Base-by-base conservation (phyloP, 2,113 vertebrate species). In the Colinus virginianus region DNA sequence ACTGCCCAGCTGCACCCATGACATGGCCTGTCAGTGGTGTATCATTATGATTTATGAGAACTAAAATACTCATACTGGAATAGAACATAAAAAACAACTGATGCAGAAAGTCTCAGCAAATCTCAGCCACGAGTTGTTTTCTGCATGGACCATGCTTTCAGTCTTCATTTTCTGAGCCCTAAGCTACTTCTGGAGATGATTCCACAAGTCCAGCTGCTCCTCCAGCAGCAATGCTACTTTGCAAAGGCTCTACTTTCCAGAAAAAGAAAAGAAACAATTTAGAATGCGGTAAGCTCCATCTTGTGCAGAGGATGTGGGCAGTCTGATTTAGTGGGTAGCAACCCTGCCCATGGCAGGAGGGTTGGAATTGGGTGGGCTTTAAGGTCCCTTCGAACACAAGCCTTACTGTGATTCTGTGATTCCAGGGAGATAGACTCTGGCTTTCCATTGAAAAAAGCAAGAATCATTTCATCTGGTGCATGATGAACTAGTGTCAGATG, bases 91-190 rank as follows among this genome's bases (percentile, higher is more conserved):
- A 84, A 89, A 87, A 6, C 16, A 87, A 63, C 28, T 1, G 0
- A 5, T 63, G 68, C 56, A 61, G 64, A 90, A 95, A 88, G 46
- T 21, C 88, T 43, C 64, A 94, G 46, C 63, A 87, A 83, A 74
- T 77, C 59, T 85, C 55, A 77, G 42, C 64, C 70, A 80, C 21
- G 16, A 63, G 25, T 63, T 67, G 25, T 12, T 59, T 87, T 67
- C 78, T 67, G 12, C 40, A 76, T 42, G 46, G 1, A 5, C 28
- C 38, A 83, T 3, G 6, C 21, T 68, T 66, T 78, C 7, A 0
- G 5, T 10, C 87, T 36, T 74, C 40, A 63, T 85, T 79, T 92
- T 77, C 76, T 85, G 69, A 93, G 61, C 55, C 78, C 32, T 69
- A 70, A 85, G 38, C 66, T 43, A 55, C 79, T 85, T 90, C 87